Conservation (phyloP, 2,797 vertebrate species). For the Triplophysa yarkandensis region DNA sequence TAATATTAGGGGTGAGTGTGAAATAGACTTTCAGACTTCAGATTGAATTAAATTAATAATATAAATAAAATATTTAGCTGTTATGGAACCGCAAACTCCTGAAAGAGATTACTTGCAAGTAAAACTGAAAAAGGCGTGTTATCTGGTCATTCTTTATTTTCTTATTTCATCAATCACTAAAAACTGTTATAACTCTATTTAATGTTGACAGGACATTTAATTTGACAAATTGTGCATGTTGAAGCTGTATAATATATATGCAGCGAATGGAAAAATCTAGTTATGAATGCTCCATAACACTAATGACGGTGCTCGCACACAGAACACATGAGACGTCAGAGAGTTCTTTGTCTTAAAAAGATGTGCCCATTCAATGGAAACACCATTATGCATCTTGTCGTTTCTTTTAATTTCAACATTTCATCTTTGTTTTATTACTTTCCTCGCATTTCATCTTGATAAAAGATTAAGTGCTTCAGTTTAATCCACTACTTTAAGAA, state of each 20-base stretch:
- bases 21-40: conserved; percentile 1
- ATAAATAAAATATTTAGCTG: background rate
- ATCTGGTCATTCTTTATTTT: conserved; percentile 7
- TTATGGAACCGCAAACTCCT: background rate
- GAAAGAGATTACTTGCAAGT: background rate
- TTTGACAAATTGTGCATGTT: conserved; percentile 16
- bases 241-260: conserved; percentile 13
- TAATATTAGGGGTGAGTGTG: background rate
- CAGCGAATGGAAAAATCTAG: conserved; percentile 35
- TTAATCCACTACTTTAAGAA: background rate
- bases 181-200: background rate
- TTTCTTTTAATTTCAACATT: background rate
- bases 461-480: conserved; percentile 19
- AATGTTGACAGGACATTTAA: conserved; percentile 20
- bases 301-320: conserved; percentile 21
- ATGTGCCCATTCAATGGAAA: conserved; percentile 16
- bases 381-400: background rate
- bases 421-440: conserved; percentile 24
- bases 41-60: too few species aligned
- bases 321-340: conserved; percentile 26
- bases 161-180: background rate
- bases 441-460: conserved; percentile 1
- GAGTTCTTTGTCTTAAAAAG: conserved; percentile 15
- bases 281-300: conserved; percentile 41
- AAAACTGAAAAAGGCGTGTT: conserved; percentile 7